phyloP scores from a whole-genome alignment of 1,140 invertebrate species.

The Zaprionus ghesquierei region DNA sequence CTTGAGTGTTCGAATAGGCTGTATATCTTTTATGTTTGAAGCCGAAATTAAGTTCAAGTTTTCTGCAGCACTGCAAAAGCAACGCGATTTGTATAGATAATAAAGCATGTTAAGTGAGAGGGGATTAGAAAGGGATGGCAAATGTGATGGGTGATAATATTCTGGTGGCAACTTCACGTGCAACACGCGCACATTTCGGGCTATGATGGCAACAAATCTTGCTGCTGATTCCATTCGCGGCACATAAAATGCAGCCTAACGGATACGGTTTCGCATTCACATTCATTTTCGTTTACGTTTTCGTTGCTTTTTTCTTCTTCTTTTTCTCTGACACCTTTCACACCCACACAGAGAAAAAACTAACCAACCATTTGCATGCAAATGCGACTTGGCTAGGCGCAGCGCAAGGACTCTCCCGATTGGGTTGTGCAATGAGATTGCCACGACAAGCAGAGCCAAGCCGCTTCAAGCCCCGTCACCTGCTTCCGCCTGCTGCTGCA shows the following conservation, averaged over 20 bases:
- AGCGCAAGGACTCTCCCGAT: constrained; percentile 24
- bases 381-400: constrained; percentile 15
- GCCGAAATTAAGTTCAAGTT: not conserved
- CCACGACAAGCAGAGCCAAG: not conserved
- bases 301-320: not conserved
- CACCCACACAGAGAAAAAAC: constrained; percentile 19
- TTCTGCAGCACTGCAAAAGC: not conserved
- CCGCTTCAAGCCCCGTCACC: not conserved
- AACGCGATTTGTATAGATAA: too few relatives aligned
- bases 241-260: constrained; percentile 40
- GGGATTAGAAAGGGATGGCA: too few relatives aligned
- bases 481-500: not conserved
- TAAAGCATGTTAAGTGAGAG: too few relatives aligned
- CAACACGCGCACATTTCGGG: constrained; percentile 7
- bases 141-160: too few relatives aligned
- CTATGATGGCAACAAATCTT: constrained; percentile 14
- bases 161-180: not conserved
- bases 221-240: constrained; percentile 15
- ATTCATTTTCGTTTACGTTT: not conserved
- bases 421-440: constrained; percentile 5
- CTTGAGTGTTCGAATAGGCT: too few relatives aligned
- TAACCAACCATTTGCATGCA: constrained; percentile 48
- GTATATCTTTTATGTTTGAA: too few relatives aligned
- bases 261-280: not conserved
- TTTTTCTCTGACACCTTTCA: not conserved